Percentiles rank a stretch among this genome's conserved stretches.
Conservation (phyloP, 1,140 invertebrate genomes). For the Wiebesia pumilae region DNA sequence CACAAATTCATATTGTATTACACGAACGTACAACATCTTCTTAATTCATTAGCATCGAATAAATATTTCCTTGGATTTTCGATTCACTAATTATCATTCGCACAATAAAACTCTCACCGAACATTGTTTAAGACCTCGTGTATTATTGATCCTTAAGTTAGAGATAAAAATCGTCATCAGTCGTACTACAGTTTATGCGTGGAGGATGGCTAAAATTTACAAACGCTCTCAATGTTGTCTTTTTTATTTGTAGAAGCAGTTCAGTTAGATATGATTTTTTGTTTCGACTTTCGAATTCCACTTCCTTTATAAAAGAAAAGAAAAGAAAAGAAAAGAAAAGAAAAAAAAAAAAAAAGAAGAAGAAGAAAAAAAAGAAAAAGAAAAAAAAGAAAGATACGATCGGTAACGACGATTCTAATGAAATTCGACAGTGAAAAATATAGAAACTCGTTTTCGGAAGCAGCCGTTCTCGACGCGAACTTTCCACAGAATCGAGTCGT, state of each 20-base stretch:
- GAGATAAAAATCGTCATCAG: neutral
- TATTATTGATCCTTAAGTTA: neutral
- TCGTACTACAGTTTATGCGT: neutral
- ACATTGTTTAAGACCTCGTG: neutral
- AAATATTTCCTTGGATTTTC: neutral
- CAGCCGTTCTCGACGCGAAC: neutral
- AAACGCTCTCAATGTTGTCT: neutral
- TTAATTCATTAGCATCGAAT: neutral
- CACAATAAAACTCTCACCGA: neutral
- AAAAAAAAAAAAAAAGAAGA: neutral
- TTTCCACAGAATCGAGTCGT: neutral
- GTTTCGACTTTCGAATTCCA: neutral
- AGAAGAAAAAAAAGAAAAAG: no score
- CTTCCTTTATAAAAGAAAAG: neutral
- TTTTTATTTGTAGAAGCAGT: neutral
- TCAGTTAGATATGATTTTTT: neutral
- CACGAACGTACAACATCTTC: neutral
- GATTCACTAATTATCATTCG: neutral
- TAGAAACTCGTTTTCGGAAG: neutral
- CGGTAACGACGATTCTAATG: neutral
- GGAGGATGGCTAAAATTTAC: neutral
- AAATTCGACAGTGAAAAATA: constrained; percentile 17
- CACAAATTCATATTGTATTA: neutral
- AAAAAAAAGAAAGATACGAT: neutral
- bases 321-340: neutral